Conservation (phyloP, 2,113 vertebrate species). For the Spizaetus ornatus region DNA sequence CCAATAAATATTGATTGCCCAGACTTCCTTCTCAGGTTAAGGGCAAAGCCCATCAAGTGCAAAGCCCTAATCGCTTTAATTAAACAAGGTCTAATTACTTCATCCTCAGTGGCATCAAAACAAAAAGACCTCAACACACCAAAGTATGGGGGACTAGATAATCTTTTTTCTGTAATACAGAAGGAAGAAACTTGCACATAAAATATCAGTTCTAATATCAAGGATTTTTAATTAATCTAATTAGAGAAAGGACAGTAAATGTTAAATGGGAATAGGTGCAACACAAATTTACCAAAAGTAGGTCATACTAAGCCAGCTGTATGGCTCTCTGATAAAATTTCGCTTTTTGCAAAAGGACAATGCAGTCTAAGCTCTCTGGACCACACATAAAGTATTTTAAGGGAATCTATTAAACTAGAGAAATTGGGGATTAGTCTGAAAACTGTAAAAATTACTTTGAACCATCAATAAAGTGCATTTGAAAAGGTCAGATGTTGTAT, state of each 20-base stretch:
- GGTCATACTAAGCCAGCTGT: background rate
- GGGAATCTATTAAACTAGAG: background rate
- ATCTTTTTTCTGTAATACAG: background rate
- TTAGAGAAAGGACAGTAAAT: background rate
- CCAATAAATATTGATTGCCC: background rate
- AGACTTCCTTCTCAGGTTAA: background rate
- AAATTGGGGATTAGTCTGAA: background rate
- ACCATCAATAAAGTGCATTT: background rate
- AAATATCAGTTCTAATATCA: background rate
- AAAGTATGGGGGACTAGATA: background rate
- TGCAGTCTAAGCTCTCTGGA: background rate
- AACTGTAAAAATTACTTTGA: background rate
- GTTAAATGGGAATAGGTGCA: fast-evolving
- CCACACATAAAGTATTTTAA: background rate
- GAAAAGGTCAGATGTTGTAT: background rate
- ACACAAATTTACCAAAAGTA: background rate
- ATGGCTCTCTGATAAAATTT: background rate
- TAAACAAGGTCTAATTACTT: background rate
- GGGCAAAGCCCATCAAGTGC: background rate
- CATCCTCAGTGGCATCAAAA: background rate
- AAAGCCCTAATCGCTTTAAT: background rate
- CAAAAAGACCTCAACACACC: background rate
- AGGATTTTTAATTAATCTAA: background rate
- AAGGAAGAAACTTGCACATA: background rate
- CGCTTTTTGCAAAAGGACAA: background rate